phyloP scores from a whole-genome alignment of 2,888 invertebrate genomes.

The Cantharis lateralis region DNA sequence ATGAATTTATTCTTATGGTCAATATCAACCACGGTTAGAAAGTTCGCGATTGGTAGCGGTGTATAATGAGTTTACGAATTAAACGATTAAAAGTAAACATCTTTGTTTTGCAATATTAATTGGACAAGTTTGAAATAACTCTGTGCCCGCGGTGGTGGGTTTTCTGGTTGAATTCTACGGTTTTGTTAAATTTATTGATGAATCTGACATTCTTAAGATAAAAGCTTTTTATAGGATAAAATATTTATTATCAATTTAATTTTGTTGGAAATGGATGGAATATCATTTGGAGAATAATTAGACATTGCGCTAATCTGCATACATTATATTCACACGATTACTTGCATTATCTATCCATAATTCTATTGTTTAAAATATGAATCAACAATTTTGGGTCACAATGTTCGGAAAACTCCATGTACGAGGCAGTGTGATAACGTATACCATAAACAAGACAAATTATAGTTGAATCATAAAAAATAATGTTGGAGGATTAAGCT shows the following conservation, averaged over 20 bases:
- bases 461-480: background rate
- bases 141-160: background rate
- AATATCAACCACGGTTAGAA: background rate
- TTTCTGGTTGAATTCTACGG: background rate
- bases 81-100: background rate
- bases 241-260: background rate
- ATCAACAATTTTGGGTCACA: background rate
- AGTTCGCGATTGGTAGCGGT: background rate
- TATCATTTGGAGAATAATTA: too few relatives aligned
- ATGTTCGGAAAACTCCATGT: background rate
- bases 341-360: background rate
- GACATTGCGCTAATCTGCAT: background rate
- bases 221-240: background rate
- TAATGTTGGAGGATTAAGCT: background rate
- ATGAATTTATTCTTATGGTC: too few relatives aligned
- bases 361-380: background rate
- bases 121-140: background rate
- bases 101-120: background rate
- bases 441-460: background rate
- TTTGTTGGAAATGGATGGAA: too few relatives aligned
- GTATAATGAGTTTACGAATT: background rate
- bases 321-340: background rate
- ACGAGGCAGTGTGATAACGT: background rate
- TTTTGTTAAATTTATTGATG: background rate
- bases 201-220: background rate